phyloP scores from a whole-genome alignment of 2,797 vertebrate genomes.

The Esox lucius region DNA sequence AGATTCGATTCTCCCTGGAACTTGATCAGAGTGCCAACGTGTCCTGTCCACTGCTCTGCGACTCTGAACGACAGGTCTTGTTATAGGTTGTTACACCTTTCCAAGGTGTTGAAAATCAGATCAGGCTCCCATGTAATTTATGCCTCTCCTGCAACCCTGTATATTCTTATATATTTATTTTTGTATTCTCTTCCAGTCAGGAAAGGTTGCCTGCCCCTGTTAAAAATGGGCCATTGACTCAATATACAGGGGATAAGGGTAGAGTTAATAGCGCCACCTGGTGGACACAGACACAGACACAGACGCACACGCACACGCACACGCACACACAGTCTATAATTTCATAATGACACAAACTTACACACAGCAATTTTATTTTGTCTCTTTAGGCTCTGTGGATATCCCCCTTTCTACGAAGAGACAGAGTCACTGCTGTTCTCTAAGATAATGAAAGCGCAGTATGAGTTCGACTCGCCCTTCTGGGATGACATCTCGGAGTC shows the following conservation, averaged over 20 bases:
- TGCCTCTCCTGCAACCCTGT: no score
- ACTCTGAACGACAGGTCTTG: no score
- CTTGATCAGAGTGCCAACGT: no score
- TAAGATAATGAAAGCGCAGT: slow-evolving; percentile 95
- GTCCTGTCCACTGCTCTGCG: no score
- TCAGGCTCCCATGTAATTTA: no score
- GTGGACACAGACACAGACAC: slow-evolving; percentile 22
- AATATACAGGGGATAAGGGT: not conserved
- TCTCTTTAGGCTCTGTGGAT: slow-evolving; percentile 88
- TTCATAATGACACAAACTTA: not conserved
- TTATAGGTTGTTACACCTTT: no score
- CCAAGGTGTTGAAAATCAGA: no score
- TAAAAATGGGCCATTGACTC: slow-evolving; percentile 1
- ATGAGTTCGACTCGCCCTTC: slow-evolving; percentile 96
- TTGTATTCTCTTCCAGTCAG: no score
- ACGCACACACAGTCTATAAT: not conserved
- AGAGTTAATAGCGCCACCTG: slow-evolving; percentile 34
- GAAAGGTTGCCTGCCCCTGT: no score
- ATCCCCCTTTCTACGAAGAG: slow-evolving; percentile 97
- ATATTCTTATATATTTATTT: no score
- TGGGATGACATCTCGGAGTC: slow-evolving; percentile 98
- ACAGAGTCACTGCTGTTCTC: slow-evolving; percentile 92
- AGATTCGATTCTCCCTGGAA: no score
- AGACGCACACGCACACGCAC: not conserved
- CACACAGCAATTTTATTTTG: not conserved